Evolutionary conservation across 2,113 vertebrate species (phyloP), one percentile per base, ranked within the genome.

Genomic region (Psophia crepitans): DNA sequence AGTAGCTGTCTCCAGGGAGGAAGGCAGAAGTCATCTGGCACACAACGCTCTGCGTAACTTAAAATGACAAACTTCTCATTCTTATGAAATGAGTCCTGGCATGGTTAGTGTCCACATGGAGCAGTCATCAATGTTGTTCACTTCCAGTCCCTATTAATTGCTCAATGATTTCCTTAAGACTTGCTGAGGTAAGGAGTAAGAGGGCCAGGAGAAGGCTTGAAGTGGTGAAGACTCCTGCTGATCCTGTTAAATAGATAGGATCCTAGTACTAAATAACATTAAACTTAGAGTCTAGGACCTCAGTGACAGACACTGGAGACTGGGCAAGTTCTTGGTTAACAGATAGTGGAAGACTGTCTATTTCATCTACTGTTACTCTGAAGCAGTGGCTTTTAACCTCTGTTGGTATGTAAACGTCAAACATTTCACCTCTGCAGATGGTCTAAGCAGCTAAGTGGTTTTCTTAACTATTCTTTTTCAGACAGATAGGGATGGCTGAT

Each of bases 21-120:
- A 95, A 94, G 69, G 96, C 92, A 97, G 90, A 95, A 97, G 89
- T 93, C 77, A 95, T 97, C 89, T 97, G 92, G 95, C 90, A 76
- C 58, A 68, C 41, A 79, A 53, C 32, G 27, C 39, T 46, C 71
- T 57, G 80, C 48, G 33, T 89, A 92, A 80, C 73, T 95, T 82
- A 93, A 92, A 93, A 92, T 88, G 96, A 94, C 79, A 90, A 93
- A 87, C 69, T 93, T 73, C 64, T 95, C 53, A 60, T 88, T 96
- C 90, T 96, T 92, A 78, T 48, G 75, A 97, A 97, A 97, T 87
- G 83, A 93, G 53, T 97, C 73, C 88, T 96, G 94, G 95, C 80
- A 79, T 80, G 86, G 88, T 89, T 93, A 95, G 81, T 92, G 74
- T 94, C 90, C 90, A 95, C 95, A 93, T 69, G 90, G 90, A 97